Evolutionary conservation across 2,113 vertebrate genomes (phyloP).

Genomic region (Crotalus helleri): DNA sequence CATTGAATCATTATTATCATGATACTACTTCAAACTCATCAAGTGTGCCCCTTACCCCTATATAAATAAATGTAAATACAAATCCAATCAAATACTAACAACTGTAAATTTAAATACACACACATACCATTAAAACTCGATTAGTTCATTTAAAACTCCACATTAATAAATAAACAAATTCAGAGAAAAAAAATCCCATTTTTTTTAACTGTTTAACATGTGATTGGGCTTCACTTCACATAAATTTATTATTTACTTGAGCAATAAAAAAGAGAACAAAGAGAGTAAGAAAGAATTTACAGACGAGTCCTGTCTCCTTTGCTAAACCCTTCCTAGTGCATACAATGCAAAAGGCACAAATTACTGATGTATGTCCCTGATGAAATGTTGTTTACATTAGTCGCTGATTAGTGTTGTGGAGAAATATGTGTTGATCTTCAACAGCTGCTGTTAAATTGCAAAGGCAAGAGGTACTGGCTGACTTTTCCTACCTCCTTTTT

Average conservation of each 20-base stretch:
- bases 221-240: neutral
- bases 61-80: neutral
- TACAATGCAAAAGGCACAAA: neutral
- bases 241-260: neutral
- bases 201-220: neutral
- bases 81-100: neutral
- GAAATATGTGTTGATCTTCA: neutral
- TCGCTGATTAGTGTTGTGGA: neutral
- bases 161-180: neutral
- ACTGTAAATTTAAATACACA: neutral
- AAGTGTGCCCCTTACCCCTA: neutral
- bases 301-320: neutral
- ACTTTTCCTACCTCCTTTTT: neutral
- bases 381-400: neutral
- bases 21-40: neutral
- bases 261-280: neutral
- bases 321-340: neutral
- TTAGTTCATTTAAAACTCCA: neutral
- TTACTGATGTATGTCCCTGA: neutral
- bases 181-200: neutral
- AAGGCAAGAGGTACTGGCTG: neutral
- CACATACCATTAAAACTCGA: neutral
- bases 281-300: neutral
- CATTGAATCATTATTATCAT: neutral
- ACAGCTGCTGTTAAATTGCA: neutral